phyloP scores from a whole-genome alignment of 1,140 invertebrate genomes.

The Pissodes strobi region DNA sequence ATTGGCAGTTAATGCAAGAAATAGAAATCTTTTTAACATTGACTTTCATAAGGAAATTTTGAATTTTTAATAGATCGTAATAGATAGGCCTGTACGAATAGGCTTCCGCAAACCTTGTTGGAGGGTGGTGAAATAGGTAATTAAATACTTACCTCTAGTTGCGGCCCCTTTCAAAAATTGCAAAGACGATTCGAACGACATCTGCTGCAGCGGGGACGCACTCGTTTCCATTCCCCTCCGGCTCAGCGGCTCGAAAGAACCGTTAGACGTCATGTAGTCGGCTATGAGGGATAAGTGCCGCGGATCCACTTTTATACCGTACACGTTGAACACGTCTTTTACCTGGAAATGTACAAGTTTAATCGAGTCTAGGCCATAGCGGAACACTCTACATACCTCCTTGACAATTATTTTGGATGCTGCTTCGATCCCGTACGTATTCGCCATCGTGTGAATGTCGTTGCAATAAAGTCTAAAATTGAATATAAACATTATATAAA shows the following conservation, averaged over 20 bases:
- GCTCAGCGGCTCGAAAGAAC: slow-evolving; percentile 87
- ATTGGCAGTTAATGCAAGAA: too few relatives aligned
- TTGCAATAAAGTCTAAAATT: slow-evolving; percentile 87
- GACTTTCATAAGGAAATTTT: too few relatives aligned
- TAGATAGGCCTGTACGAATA: too few relatives aligned
- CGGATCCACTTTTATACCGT: slow-evolving; percentile 93
- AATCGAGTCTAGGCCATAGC: slow-evolving; percentile 1
- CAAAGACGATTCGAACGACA: slow-evolving; percentile 95
- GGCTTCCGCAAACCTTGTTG: too few relatives aligned
- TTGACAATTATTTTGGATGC: slow-evolving; percentile 86
- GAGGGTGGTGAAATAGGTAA: too few relatives aligned
- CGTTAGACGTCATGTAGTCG: slow-evolving; percentile 98
- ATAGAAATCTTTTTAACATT: too few relatives aligned
- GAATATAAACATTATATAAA: slow-evolving; percentile 73
- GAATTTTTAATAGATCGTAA: too few relatives aligned
- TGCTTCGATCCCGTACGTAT: slow-evolving; percentile 95
- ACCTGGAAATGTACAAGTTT: slow-evolving; percentile 56
- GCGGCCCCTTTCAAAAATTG: slow-evolving; percentile 85
- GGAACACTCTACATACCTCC: slow-evolving; percentile 45
- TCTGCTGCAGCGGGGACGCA: slow-evolving; percentile 93
- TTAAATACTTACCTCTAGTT: slow-evolving; percentile 62
- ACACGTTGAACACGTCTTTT: slow-evolving; percentile 91
- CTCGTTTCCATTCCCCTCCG: slow-evolving; percentile 85
- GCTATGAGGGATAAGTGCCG: slow-evolving; percentile 91
- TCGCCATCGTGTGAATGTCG: slow-evolving; percentile 89